A percentile compares a stretch with the other conserved stretches of the same genome.
These are phyloP conservation scores for Chloroceryle amazona DNA, from an alignment of 2,797 vertebrate species.

Conservation along the genomic window DNA sequence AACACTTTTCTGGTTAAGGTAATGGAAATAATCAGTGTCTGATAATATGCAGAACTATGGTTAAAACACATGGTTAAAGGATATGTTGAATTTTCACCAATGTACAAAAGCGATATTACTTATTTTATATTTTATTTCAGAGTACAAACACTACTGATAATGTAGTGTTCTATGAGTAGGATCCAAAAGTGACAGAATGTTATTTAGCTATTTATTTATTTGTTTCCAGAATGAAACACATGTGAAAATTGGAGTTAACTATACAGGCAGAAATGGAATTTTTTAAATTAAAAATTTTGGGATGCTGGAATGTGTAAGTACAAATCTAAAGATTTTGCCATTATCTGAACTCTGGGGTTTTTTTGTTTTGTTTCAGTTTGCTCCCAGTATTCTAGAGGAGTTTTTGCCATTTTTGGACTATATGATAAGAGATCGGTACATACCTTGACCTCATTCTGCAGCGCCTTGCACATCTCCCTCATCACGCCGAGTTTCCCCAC, in stretches of 20 bases:
- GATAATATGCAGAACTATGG: neutral
- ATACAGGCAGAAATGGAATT: neutral
- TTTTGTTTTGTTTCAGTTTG: conserved; percentile 79
- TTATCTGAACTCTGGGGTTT: neutral
- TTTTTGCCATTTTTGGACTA: conserved; percentile 99
- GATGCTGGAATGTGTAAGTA: neutral
- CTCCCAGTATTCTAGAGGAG: conserved; percentile 96
- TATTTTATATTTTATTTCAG: neutral
- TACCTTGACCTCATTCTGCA: conserved; percentile 98
- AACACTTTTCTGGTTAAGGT: neutral
- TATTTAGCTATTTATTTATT: neutral
- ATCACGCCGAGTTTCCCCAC: conserved; percentile 98
- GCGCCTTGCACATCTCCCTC: conserved; percentile 98
- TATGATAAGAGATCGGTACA: conserved; percentile 99
- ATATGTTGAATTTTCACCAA: neutral
- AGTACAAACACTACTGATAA: neutral
- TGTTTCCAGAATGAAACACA: neutral
- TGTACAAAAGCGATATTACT: neutral
- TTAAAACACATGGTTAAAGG: neutral
- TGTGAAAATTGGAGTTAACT: neutral
- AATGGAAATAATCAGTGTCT: neutral
- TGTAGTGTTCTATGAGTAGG: neutral
- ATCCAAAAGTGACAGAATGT: neutral
- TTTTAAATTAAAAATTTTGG: neutral
- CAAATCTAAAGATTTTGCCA: neutral